These are phyloP conservation scores for Carcharodon carcharias DNA, from an alignment of 2,797 vertebrate genomes.

Conservation along the genomic window DNA sequence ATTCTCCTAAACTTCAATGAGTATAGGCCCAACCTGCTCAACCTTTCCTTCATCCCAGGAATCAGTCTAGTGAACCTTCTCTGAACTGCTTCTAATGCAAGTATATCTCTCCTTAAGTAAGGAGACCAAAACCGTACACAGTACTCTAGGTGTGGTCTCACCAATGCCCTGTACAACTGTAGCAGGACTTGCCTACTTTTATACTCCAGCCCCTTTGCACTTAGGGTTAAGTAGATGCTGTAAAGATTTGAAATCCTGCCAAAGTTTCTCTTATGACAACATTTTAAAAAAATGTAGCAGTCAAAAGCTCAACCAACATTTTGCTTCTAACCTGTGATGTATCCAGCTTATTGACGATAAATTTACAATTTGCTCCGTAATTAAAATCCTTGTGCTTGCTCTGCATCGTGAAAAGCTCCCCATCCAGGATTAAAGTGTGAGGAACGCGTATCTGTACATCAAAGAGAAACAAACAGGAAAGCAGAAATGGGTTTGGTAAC, in stretches of 20 bases:
- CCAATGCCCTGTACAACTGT: not conserved
- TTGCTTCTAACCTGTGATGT: constrained; percentile 59
- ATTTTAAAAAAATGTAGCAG: not conserved
- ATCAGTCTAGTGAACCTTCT: not conserved
- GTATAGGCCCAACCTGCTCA: not conserved
- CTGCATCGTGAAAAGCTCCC: constrained; percentile 54
- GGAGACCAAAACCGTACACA: not conserved
- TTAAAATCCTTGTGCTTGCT: constrained; percentile 52
- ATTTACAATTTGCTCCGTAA: constrained; percentile 52
- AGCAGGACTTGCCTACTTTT: too few species aligned
- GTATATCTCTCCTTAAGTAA: not conserved
- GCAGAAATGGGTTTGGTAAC: too few species aligned
- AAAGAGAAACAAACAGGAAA: constrained; percentile 42
- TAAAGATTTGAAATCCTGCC: not conserved
- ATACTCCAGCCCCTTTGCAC: too few species aligned
- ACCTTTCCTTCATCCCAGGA: not conserved
- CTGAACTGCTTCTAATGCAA: not conserved
- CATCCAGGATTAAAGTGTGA: constrained; percentile 56
- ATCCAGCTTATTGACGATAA: constrained; percentile 51
- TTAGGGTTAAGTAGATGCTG: not conserved
- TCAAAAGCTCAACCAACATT: not conserved
- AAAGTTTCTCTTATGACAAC: not conserved
- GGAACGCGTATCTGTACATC: constrained; percentile 63
- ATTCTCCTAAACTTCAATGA: not conserved
- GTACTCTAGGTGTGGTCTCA: not conserved